phyloP scores from a whole-genome alignment of 2,888 invertebrate genomes.

The Caenorhabditis doughertyi region DNA sequence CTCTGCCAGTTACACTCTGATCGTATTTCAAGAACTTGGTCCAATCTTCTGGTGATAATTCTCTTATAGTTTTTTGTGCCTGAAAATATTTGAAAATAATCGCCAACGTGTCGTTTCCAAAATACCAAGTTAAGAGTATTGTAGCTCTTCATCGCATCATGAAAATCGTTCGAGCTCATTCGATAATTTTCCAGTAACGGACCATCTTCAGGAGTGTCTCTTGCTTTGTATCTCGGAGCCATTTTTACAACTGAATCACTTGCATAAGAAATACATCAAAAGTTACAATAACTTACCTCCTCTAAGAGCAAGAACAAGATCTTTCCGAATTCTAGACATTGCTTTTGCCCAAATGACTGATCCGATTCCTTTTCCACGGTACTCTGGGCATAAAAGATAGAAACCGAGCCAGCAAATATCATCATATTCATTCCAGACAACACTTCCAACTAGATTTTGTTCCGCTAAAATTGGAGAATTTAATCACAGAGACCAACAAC shows the following conservation, averaged over 20 bases:
- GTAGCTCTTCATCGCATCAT: constrained; percentile 7
- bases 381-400: constrained; percentile 52
- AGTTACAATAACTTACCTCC: constrained; percentile 50
- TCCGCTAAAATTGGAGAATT: constrained; percentile 51
- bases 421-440: constrained; percentile 69
- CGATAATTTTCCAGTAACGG: constrained; percentile 31
- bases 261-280: neutral
- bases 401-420: constrained; percentile 64
- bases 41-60: constrained; percentile 39
- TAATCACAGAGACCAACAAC: neutral
- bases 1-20: constrained; percentile 50
- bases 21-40: constrained; percentile 46
- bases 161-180: constrained; percentile 12
- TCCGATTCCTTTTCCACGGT: constrained; percentile 66
- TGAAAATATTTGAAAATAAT: neutral
- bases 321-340: constrained; percentile 42
- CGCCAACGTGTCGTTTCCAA: neutral
- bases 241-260: constrained; percentile 44
- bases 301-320: constrained; percentile 54
- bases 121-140: constrained; percentile 20
- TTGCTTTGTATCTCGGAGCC: constrained; percentile 52
- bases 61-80: constrained; percentile 24
- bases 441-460: constrained; percentile 54
- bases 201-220: constrained; percentile 53
- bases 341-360: constrained; percentile 59